Conservation (phyloP, 2,113 vertebrate species). For the Anguilla japonica region DNA sequence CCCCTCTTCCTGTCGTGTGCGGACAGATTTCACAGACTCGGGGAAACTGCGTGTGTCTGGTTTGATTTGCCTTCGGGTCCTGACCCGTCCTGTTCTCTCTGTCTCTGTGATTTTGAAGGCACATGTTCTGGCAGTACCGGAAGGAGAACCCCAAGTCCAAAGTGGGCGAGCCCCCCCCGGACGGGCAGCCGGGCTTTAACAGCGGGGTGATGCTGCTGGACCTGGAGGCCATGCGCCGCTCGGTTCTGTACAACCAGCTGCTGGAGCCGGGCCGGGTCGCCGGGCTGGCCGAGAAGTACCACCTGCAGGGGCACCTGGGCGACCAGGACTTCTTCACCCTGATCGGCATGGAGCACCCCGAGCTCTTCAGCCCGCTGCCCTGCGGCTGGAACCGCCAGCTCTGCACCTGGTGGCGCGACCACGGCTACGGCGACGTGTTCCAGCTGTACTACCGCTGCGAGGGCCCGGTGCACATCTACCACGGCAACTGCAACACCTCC, state of each 20-base stretch:
- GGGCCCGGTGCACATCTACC: constrained; percentile 84
- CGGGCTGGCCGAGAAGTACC: constrained; percentile 83
- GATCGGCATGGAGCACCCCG: constrained; percentile 93
- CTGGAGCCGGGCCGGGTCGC: constrained; percentile 77
- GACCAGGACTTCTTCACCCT: constrained; percentile 99
- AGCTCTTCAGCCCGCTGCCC: constrained; percentile 82
- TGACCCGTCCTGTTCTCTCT: not conserved
- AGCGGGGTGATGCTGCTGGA: constrained; percentile 91
- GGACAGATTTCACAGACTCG: not conserved
- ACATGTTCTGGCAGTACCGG: constrained; percentile 97
- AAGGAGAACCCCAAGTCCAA: constrained; percentile 84
- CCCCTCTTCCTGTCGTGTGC: constrained; percentile 46
- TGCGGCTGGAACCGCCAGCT: constrained; percentile 97
- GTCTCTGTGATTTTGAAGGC: constrained; percentile 67
- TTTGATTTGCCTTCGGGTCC: not conserved
- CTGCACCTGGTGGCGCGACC: constrained; percentile 96
- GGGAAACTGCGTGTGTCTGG: not conserved
- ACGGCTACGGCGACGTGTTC: constrained; percentile 88
- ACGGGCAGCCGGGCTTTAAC: constrained; percentile 92
- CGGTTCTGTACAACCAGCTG: constrained; percentile 82
- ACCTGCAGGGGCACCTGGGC: constrained; percentile 90
- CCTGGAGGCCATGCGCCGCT: constrained; percentile 86
- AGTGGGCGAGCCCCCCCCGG: constrained; percentile 86
- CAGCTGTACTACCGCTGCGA: constrained; percentile 87
- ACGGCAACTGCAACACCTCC: constrained; percentile 92